Evolutionary conservation across 2,888 invertebrate genomes (phyloP), one percentile per base, ranked within the genome.

Genomic region (Tyria jacobaeae): DNA sequence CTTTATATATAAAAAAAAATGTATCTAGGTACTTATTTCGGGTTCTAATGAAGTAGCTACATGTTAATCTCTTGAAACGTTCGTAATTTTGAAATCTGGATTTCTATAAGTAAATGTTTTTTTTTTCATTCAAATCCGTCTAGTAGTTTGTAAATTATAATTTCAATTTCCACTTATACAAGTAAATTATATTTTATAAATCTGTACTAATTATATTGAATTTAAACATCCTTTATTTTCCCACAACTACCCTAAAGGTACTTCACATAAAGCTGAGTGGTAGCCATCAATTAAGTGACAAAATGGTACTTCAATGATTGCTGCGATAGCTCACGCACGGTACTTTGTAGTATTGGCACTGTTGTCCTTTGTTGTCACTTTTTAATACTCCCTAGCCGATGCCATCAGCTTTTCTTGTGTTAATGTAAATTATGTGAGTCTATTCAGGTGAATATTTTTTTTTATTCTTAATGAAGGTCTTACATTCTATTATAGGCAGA

Each of bases 251-350:
- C 44, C 62, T 67, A 70, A 56, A 21, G 37, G 39, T 55, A 51
- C 66, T 69, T 71, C 48, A 34, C 24, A 44, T 17, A 48, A 14
- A 31, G 27, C 21, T 25, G 35, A 57, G 56, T 59, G 50, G 17
- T 56, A 48, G 27, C 53, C 59, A 59, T 63, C 63, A 70, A 72
- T 75, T 64, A 58, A 49, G 69, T 65, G 52, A 3, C 64, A 58
- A 58, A 70, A 67, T 67, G 67, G 70, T 48, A 63, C 72, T 67
- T 31, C 21, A 62, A 44, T 34, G 73, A 74, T 70, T 59, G 7
- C 2, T 17, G 12, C 37, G 76, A 73, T 75, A 71, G 52, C 60
- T 61, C 76, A 75, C 73, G 72, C 44, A 24, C 57, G 17, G 10
- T 27, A 24, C n/a, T 44, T 21, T 44, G 21, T 44, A 10, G 21